A percentile compares a stretch with the other conserved stretches of the same genome.
phyloP scores from a whole-genome alignment of 2,888 invertebrate genomes.

The Xylota sylvarum region DNA sequence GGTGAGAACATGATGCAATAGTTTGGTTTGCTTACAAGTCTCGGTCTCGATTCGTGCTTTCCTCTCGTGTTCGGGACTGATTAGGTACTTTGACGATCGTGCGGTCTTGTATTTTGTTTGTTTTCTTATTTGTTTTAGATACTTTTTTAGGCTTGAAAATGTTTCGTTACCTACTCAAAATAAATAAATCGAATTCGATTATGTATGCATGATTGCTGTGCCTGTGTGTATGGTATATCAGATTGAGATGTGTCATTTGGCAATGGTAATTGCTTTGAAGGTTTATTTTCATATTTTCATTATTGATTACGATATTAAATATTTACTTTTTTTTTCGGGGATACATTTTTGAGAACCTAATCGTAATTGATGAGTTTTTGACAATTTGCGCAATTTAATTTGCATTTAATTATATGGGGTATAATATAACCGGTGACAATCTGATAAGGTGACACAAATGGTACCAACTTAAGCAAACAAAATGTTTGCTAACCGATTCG shows the following conservation, averaged over 20 bases:
- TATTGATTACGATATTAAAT: slow-evolving; percentile 11
- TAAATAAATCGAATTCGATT: slow-evolving; percentile 11
- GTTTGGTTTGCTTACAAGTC: slow-evolving; percentile 38
- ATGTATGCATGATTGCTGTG: slow-evolving; percentile 1
- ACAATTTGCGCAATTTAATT: not conserved
- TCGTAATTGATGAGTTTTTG: slow-evolving; percentile 8
- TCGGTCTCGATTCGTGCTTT: slow-evolving; percentile 6
- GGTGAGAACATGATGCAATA: slow-evolving; percentile 50
- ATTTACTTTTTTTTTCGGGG: slow-evolving; percentile 6
- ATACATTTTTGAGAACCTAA: not conserved
- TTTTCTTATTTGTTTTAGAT: not conserved
- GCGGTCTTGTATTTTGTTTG: not conserved
- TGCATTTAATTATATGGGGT: not conserved
- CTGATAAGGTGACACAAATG: too few relatives aligned
- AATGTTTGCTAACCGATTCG: too few relatives aligned
- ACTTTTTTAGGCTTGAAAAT: slow-evolving; percentile 18
- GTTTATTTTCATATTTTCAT: not conserved
- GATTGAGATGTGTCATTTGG: slow-evolving; percentile 16
- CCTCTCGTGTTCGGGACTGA: slow-evolving; percentile 21
- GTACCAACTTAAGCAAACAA: too few relatives aligned
- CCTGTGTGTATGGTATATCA: not conserved
- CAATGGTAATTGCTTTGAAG: not conserved
- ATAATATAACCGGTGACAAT: too few relatives aligned
- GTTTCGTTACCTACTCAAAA: not conserved
- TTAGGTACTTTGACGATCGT: slow-evolving; percentile 22